A percentile compares a stretch with the other conserved stretches of the same genome.
Conservation (phyloP, 2,113 vertebrate genomes). For the Corythornis cristatus region DNA sequence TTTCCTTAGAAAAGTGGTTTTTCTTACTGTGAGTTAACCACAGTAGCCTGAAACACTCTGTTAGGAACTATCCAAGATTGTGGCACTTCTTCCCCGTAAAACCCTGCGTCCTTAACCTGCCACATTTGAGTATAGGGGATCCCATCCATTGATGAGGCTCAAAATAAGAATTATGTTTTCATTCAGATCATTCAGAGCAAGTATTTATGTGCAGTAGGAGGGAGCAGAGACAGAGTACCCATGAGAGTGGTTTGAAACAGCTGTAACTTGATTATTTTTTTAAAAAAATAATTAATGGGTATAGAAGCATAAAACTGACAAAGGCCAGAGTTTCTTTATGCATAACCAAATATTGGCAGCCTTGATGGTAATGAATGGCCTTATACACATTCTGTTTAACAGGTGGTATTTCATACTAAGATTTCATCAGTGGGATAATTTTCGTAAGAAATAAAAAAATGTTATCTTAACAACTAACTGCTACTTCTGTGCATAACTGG, state of each 20-base stretch:
- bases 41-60: neutral
- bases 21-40: neutral
- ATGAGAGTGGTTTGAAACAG: neutral
- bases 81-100: neutral
- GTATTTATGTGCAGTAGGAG: neutral
- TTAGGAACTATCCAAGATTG: neutral
- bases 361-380: neutral
- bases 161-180: neutral
- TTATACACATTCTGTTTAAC: slow-evolving; percentile 20
- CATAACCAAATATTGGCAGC: slow-evolving; percentile 32
- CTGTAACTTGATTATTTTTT: slow-evolving; percentile 55
- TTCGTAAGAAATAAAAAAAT: slow-evolving; percentile 1
- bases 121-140: neutral
- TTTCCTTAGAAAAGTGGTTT: neutral
- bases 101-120: neutral
- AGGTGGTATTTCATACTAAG: slow-evolving; percentile 15
- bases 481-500: neutral
- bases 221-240: neutral
- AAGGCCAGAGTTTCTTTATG: neutral
- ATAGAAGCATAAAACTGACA: slow-evolving; percentile 7
- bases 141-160: neutral
- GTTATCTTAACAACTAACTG: slow-evolving; percentile 7
- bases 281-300: slow-evolving; percentile 50
- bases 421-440: slow-evolving; percentile 20
- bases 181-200: neutral